Conservation (phyloP, 2,113 vertebrate species). For the Poeciliopsis prolifica region DNA sequence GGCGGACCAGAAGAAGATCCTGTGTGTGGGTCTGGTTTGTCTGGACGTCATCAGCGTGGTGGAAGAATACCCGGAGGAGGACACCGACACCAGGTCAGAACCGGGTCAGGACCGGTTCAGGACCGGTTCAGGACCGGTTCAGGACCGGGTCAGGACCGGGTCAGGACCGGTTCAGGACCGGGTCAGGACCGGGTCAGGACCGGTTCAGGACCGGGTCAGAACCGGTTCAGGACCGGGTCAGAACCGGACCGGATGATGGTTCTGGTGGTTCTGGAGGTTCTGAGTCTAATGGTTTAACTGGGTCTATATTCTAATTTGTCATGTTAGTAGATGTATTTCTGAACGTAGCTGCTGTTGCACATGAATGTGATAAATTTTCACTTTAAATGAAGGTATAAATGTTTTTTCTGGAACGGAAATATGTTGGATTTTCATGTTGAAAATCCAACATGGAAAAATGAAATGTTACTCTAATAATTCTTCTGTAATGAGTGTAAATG, state of each 20-base stretch:
- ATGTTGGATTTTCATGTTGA: no score
- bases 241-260: neutral
- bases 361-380: no score
- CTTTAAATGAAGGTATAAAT: no score
- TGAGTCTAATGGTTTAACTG: neutral
- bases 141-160: neutral
- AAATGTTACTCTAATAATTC: no score
- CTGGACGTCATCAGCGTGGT: constrained; percentile 73
- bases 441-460: no score
- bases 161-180: neutral
- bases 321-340: no score
- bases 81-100: constrained; percentile 66
- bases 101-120: neutral
- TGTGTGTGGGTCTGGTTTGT: constrained; percentile 70
- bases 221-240: neutral
- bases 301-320: no score
- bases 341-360: no score
- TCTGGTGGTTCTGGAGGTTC: neutral
- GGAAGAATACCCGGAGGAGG: constrained; percentile 67
- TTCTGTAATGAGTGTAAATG: no score
- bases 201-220: neutral
- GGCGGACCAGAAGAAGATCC: constrained; percentile 55
- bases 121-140: neutral
- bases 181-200: constrained; percentile 49
- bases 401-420: no score